Base-by-base conservation (phyloP, 2,888 invertebrate genomes). In the Rambutsinella grinnellia region DNA sequence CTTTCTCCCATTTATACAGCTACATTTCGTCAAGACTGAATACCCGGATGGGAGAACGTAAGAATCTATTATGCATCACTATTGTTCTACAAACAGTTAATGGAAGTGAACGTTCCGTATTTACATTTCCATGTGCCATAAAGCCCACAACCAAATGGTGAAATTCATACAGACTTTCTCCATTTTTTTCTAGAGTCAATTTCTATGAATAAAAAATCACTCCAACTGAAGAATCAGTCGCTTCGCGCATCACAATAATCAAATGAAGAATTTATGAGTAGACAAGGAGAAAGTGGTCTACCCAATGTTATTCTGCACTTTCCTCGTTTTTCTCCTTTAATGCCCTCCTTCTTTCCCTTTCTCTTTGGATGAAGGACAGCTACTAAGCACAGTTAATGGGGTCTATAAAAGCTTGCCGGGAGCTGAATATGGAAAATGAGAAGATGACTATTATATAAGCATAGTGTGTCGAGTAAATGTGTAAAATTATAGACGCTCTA, bases 31-130 rank as follows among this genome's bases (percentile, higher is more conserved):
- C 49, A 60, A 60, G 46, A 46, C 23, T 60, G 46, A n/a, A 15
- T 60, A n/a, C n/a, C n/a, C 5, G 36, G 46, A 44, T 13, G 21
- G 15, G 23, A 1, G 24, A 36, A 10, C 54, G 19, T 28, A 54
- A 53, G 26, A 54, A 65, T 65, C 54, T 65, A 65, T 65, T 65
- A 65, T 65, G 28, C 36, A 65, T 62, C 15, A 24, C 62, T 62
- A 62, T 62, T 62, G 49, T 62, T 62, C 62, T 51, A 60, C 36
- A 13, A 78, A 21, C 57, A 51, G 46, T n/a, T 51, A 69, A 62
- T 56, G 21, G 47, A 13, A 36, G 36, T 36, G 36, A 36, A 13
- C 36, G 13, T 36, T 36, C 36, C 13, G 36, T 36, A 13, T 36
- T 8, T 36, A 36, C 13, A 36, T n/a, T n/a, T n/a, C n/a, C n/a